Base-by-base conservation (phyloP, 2,888 invertebrate genomes). In the Petrolisthes cinctipes region DNA sequence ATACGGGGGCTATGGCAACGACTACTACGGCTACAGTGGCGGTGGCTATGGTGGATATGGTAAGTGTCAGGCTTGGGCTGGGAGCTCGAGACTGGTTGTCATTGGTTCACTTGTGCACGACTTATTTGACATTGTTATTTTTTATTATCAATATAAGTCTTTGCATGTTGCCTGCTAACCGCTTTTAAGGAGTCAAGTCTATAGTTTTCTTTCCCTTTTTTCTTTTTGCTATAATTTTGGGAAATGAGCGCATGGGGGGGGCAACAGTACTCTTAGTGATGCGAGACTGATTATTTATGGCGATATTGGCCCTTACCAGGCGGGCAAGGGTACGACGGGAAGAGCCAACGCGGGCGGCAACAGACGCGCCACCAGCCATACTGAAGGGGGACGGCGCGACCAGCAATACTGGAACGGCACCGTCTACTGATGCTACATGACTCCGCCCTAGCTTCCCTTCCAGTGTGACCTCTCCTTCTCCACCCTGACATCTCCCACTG, bases 301-400 rank as follows among this genome's bases (percentile, higher is more conserved):
- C 81, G 85, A 80, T 90, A 78, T 90, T 90, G 90, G 90, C 90
- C 90, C 90, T 90, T 89, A 89, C 89, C 90, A 90, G 90, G 89
- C 85, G 81, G 87, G 80, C 87, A 88, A 88, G 87, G 84, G 75
- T 88, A 88, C 61, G 87, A 88, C 54, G 87, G 87, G 84, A 88
- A 88, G 87, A 89, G 83, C 75, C 86, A 86, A 51, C 85, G 89
- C 56, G 86, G 89, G 85, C 83, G 86, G 83, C 89, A 86, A 75
- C 89, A 89, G 86, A 66, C 89, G 86, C 71, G 89, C 80, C 89
- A 89, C 83, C 85, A 89, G 66, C 89, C 89, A 68, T 89, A 89
- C 83, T 89, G 89, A 89, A 54, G 86, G 81, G 51, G 85, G 82
- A 37, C 85, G 82, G 20, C 56, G 82, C 20, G 78, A 78, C 54